A percentile compares a stretch with the other conserved stretches of the same genome.
These are phyloP conservation scores for Agrotis puta DNA, from an alignment of 2,888 invertebrate species.

Conservation along the genomic window DNA sequence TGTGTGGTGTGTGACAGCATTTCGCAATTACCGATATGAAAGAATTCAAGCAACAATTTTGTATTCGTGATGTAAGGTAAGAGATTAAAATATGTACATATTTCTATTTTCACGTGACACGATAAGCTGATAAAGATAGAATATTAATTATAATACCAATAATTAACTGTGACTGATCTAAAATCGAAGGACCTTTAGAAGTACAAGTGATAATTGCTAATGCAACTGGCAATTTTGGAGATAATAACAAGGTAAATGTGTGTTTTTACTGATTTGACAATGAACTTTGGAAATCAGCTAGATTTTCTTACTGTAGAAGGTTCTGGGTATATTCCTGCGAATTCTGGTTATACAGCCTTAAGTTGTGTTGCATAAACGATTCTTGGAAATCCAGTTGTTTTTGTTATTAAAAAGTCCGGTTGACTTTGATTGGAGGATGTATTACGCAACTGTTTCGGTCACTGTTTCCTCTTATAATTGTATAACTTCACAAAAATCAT, in stretches of 20 bases:
- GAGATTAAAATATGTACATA: slow-evolving; percentile 20
- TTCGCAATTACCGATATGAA: slow-evolving; percentile 25
- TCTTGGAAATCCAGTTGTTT: slow-evolving; percentile 20
- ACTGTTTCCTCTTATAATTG: background rate
- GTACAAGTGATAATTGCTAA: slow-evolving; percentile 27
- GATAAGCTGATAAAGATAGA: slow-evolving; percentile 34
- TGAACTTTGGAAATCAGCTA: slow-evolving; percentile 34
- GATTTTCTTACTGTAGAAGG: slow-evolving; percentile 26
- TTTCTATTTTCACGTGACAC: background rate
- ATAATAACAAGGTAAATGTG: slow-evolving; percentile 13
- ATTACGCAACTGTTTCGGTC: background rate
- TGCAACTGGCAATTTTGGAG: slow-evolving; percentile 26
- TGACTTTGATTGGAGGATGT: slow-evolving; percentile 5
- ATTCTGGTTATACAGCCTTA: background rate
- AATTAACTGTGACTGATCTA: slow-evolving; percentile 22
- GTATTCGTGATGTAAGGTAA: slow-evolving; percentile 25
- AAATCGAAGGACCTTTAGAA: slow-evolving; percentile 17
- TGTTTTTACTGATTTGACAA: slow-evolving; percentile 32
- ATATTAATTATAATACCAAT: slow-evolving; percentile 27
- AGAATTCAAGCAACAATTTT: slow-evolving; percentile 20
- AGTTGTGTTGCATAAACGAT: slow-evolving; percentile 10
- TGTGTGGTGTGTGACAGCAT: too few species aligned
- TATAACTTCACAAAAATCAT: slow-evolving; percentile 5
- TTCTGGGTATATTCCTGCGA: slow-evolving; percentile 18
- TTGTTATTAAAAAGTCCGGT: slow-evolving; percentile 12